Evolutionary conservation across 37 sponge, comb jelly and placozoan genomes (phyloP).

Genomic region (Bolinopsis microptera): DNA sequence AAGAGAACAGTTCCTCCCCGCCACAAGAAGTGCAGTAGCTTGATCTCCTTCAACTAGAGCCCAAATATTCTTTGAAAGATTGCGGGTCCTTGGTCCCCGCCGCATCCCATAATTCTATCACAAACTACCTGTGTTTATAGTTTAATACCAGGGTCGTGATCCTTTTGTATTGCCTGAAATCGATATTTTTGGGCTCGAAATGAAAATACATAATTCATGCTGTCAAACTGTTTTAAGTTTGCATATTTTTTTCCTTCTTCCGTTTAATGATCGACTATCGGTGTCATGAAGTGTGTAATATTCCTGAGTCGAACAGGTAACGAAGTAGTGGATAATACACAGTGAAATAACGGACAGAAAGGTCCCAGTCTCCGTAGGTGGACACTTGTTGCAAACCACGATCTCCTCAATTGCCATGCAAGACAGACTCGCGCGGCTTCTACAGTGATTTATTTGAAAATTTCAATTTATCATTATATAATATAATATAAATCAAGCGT

Average conservation of each 20-base stretch:
- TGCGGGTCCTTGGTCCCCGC: not conserved
- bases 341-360: slow-evolving; percentile 16
- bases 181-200: too few species aligned
- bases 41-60: slow-evolving; percentile 44
- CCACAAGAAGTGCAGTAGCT: slow-evolving; percentile 57
- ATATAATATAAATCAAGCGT: too few species aligned
- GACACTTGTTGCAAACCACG: slow-evolving; percentile 55
- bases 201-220: too few species aligned
- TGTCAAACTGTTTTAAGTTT: too few species aligned
- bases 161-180: too few species aligned
- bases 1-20: not conserved
- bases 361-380: slow-evolving; percentile 51
- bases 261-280: too few species aligned
- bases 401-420: slow-evolving; percentile 61
- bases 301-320: slow-evolving; percentile 51
- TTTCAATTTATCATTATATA: too few species aligned
- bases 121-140: slow-evolving; percentile 63
- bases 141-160: too few species aligned
- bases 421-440: slow-evolving; percentile 29
- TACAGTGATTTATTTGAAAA: too few species aligned
- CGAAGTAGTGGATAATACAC: slow-evolving; percentile 45
- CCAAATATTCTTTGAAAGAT: slow-evolving; percentile 33
- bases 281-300: too few species aligned
- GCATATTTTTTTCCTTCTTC: too few species aligned
- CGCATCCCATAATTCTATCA: slow-evolving; percentile 22